A percentile compares a stretch with the other conserved stretches of the same genome.
These are phyloP conservation scores for Heterodera schachtii DNA, from an alignment of 1,140 invertebrate species.

Conservation along the genomic window DNA sequence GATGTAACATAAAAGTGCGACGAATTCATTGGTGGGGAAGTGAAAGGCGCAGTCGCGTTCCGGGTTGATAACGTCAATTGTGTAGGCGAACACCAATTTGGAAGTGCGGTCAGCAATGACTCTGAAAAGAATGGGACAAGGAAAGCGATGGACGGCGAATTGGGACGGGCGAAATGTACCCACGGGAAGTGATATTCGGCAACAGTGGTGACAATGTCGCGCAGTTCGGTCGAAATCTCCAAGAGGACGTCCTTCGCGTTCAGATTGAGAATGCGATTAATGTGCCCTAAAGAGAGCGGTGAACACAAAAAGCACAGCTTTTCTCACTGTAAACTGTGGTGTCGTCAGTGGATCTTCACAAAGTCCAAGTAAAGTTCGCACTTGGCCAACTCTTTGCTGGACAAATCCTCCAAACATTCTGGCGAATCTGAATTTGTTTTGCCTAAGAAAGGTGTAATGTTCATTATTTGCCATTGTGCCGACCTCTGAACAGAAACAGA, in stretches of 20 bases:
- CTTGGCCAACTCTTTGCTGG: slow-evolving; percentile 1
- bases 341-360: slow-evolving; percentile 23
- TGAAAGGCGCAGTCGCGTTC: background rate
- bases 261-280: slow-evolving; percentile 21
- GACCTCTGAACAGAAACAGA: slow-evolving; percentile 24
- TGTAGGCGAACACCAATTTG: slow-evolving; percentile 1
- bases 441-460: no score
- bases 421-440: slow-evolving; percentile 5
- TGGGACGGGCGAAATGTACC: background rate
- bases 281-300: slow-evolving; percentile 1
- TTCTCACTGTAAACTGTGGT: slow-evolving; percentile 23
- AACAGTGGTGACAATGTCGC: slow-evolving; percentile 2
- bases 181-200: background rate
- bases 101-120: slow-evolving; percentile 3
- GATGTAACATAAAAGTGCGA: background rate
- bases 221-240: slow-evolving; percentile 12
- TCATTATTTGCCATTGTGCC: background rate
- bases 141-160: background rate
- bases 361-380: slow-evolving; percentile 13
- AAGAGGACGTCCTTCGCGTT: slow-evolving; percentile 7
- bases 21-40: slow-evolving; percentile 8
- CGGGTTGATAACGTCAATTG: slow-evolving; percentile 5
- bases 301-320: background rate
- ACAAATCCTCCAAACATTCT: background rate
- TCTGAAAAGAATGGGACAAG: background rate